These are phyloP conservation scores for Fabriciana adippe DNA, from an alignment of 2,888 invertebrate genomes.

Conservation along the genomic window DNA sequence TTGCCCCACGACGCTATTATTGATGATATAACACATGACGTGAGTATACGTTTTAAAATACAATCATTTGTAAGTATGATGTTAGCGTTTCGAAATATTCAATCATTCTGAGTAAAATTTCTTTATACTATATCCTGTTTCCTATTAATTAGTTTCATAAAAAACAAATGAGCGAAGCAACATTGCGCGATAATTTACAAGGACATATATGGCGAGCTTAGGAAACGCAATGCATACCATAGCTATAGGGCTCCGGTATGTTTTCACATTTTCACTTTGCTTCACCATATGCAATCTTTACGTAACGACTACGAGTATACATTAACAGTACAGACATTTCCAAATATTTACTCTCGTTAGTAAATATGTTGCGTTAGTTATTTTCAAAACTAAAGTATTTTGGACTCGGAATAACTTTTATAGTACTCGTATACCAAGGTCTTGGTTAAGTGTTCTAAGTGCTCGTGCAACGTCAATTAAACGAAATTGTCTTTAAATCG, in stretches of 20 bases:
- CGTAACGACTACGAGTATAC: conserved; percentile 32
- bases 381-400: conserved; percentile 9
- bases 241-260: conserved; percentile 28
- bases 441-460: background rate
- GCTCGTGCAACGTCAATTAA: background rate
- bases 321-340: conserved; percentile 20
- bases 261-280: conserved; percentile 43
- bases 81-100: conserved; percentile 3
- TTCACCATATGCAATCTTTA: conserved; percentile 35
- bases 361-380: conserved; percentile 7
- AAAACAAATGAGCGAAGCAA: conserved; percentile 11
- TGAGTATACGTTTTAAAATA: conserved; percentile 53
- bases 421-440: conserved; percentile 3
- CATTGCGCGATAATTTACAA: conserved; percentile 31
- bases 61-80: background rate
- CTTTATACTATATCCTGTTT: conserved; percentile 6
- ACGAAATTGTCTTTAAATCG: conserved; percentile 4
- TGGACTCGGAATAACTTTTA: background rate
- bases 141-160: conserved; percentile 7
- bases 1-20: conserved; percentile 85
- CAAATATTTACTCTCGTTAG: conserved; percentile 21
- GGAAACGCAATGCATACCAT: conserved; percentile 38
- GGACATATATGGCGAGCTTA: conserved; percentile 36
- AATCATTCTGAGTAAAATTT: conserved; percentile 10
- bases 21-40: conserved; percentile 76